Evolutionary conservation across 2,888 invertebrate genomes (phyloP).

Genomic region (Hololepta plana): DNA sequence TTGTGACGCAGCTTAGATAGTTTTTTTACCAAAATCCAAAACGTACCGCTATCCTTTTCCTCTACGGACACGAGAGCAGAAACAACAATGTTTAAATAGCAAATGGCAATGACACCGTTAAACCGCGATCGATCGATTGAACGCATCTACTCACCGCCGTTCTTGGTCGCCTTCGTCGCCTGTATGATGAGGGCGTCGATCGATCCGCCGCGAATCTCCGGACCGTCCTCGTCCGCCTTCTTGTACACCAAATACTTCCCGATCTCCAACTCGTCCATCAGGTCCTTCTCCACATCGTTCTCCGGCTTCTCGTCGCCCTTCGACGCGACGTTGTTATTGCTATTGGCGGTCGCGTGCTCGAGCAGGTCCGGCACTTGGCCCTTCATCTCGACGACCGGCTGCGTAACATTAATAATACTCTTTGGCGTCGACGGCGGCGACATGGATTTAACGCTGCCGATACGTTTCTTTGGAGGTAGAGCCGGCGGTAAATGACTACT

Average conservation of each 20-base stretch:
- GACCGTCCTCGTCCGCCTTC: constrained; percentile 67
- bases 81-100: constrained; percentile 1
- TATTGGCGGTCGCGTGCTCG: constrained; percentile 19
- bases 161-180: constrained; percentile 88
- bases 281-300: constrained; percentile 25
- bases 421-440: constrained; percentile 18
- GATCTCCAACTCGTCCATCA: constrained; percentile 68
- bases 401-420: constrained; percentile 3
- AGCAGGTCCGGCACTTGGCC: constrained; percentile 20
- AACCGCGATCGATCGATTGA: neutral
- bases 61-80: constrained; percentile 13
- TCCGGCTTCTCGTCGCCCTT: constrained; percentile 12
- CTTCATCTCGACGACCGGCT: neutral
- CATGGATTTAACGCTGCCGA: constrained; percentile 21
- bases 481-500: constrained; percentile 27
- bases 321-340: constrained; percentile 8
- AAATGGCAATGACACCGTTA: neutral
- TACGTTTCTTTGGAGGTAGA: constrained; percentile 37
- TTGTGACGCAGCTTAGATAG: constrained; percentile 1
- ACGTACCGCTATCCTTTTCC: constrained; percentile 26
- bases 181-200: constrained; percentile 90
- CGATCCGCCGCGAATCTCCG: constrained; percentile 82
- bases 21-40: neutral
- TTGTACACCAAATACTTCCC: constrained; percentile 63
- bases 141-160: constrained; percentile 28